Evolutionary conservation across 2,888 invertebrate species (phyloP), one percentile per base, ranked within the genome.

Genomic region (Yponomeuta sedellus): DNA sequence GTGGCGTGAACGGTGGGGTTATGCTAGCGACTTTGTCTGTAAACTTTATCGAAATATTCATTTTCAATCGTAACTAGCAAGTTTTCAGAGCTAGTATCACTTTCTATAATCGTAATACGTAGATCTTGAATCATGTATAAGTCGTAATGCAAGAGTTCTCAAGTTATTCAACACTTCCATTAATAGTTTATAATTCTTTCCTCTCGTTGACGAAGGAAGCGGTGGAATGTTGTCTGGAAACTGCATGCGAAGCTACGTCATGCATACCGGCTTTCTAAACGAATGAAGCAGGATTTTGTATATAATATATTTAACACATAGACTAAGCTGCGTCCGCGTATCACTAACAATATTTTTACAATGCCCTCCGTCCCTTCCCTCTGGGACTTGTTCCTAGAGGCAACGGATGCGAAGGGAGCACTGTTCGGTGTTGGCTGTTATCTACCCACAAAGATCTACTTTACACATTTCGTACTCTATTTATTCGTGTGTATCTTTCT

Each of bases 351-450:
- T 20, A 28, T 44, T 44, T 63, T 3, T 44, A 40, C 44, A 19
- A 20, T 22, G 10, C 12, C 16, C n/a, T 63, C 10, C 11, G 16
- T 52, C 44, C 44, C 40, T 63, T 44, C 20, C 34, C 28, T 1
- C 12, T 22, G 22, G 22, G 22, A 59, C 19, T 6, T 12, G 19
- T 22, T 59, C 25, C 25, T 28, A 2, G 40, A 61, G 22, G 63
- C 20, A 39, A 63, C 4, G 63, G 19, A 40, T 10, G 12, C 28
- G 20, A 59, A 22, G 59, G 59, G 20, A 59, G 10, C 40, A 63
- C 44, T 22, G n/a, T 63, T 63, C 56, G 68, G 68, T 68, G 68
- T 67, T 68, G 68, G 68, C 68, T 67, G 57, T 65, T 57, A 66
- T 66, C 64, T 66, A 68, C 67, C 34, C 25, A 61, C 20, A 52